These are phyloP conservation scores for Rotaria socialis DNA, from an alignment of 2,888 invertebrate species.

Conservation along the genomic window DNA sequence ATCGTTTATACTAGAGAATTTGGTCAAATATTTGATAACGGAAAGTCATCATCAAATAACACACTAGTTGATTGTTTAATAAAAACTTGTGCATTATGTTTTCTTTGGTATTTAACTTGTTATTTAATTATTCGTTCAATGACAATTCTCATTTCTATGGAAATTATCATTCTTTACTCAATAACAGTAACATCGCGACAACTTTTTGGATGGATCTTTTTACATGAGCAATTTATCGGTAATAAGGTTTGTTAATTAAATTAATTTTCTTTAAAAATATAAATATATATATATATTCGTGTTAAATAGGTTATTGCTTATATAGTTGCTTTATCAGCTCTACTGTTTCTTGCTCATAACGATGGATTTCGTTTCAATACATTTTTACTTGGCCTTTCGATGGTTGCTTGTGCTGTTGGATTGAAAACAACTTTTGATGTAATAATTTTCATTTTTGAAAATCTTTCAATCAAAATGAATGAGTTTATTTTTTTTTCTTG, in stretches of 20 bases:
- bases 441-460: too few relatives aligned
- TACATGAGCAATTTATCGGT: conserved; percentile 33
- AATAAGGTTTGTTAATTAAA: not conserved
- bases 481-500: not conserved
- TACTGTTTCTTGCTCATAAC: not conserved
- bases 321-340: not conserved
- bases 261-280: not conserved
- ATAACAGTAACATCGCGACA: conserved; percentile 4
- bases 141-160: not conserved
- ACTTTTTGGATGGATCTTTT: conserved; percentile 10
- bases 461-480: too few relatives aligned
- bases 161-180: conserved; percentile 7
- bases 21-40: not conserved
- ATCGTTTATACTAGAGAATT: conserved; percentile 21
- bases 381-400: conserved; percentile 19
- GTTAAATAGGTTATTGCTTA: not conserved
- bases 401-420: not conserved
- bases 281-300: not conserved
- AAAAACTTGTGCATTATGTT: conserved; percentile 30
- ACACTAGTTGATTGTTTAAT: not conserved
- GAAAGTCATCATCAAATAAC: not conserved
- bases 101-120: conserved; percentile 14
- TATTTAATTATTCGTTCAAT: conserved; percentile 17
- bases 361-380: conserved; percentile 2
- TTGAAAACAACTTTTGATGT: conserved; percentile 30